phyloP scores from a whole-genome alignment of 1,140 invertebrate genomes.

The Diachasma alloeum region DNA sequence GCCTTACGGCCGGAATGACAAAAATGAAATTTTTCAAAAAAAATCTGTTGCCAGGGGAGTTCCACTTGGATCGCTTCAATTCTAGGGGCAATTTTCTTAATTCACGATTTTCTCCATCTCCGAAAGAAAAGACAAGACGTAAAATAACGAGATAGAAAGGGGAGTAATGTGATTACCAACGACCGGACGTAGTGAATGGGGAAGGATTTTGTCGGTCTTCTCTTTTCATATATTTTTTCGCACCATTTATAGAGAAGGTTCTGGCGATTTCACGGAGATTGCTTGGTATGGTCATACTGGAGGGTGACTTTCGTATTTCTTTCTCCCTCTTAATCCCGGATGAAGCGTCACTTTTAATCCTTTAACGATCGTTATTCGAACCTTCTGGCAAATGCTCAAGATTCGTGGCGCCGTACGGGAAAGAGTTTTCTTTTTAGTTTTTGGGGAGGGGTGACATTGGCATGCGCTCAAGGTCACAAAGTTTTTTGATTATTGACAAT shows the following conservation, averaged over 20 bases:
- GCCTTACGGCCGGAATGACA: no score
- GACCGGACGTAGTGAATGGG: not conserved
- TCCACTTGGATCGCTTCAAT: no score
- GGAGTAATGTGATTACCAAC: not conserved
- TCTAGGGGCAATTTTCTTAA: not conserved
- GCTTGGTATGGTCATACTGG: not conserved
- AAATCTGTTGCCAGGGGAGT: no score
- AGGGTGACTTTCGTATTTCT: not conserved
- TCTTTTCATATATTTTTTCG: not conserved
- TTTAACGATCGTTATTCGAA: not conserved
- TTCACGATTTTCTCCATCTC: not conserved
- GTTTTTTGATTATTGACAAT: not conserved
- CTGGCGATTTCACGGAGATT: not conserved
- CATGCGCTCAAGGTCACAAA: not conserved
- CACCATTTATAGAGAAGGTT: not conserved
- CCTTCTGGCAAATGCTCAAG: not conserved
- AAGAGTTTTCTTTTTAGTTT: not conserved
- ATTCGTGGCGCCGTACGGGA: not conserved
- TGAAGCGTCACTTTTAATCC: not conserved
- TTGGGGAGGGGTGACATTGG: not conserved
- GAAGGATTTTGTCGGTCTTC: not conserved
- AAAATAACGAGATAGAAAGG: not conserved
- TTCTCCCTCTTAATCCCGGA: not conserved
- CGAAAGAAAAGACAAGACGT: not conserved
- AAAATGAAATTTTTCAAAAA: no score